These are phyloP conservation scores for Synergus laeviventris DNA, from an alignment of 2,888 invertebrate genomes.

Conservation along the genomic window DNA sequence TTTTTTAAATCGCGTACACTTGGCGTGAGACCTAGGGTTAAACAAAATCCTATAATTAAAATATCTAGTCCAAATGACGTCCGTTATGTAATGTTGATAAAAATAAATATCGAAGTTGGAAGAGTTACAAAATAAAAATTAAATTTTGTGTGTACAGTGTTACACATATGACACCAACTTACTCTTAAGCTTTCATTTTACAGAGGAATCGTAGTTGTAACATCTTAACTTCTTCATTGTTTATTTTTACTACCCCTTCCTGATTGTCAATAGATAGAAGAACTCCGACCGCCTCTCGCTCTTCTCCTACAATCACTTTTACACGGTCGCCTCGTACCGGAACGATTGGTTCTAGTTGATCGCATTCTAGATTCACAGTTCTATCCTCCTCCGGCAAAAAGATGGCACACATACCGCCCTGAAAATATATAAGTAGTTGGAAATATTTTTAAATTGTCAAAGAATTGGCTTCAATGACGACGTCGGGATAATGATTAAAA, in stretches of 20 bases:
- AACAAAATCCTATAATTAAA: too few species aligned
- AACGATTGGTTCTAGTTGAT: constrained; percentile 92
- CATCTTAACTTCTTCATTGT: constrained; percentile 82
- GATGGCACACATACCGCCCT: constrained; percentile 92
- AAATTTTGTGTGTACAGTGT: neutral
- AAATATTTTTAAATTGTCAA: too few species aligned
- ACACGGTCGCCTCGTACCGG: constrained; percentile 92
- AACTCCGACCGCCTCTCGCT: constrained; percentile 91
- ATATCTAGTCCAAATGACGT: too few species aligned
- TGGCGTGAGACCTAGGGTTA: too few species aligned
- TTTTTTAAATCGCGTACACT: too few species aligned
- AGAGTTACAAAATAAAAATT: neutral
- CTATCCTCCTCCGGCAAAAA: constrained; percentile 92
- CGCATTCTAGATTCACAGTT: constrained; percentile 89
- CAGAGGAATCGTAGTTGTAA: constrained; percentile 87
- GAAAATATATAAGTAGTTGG: constrained; percentile 51
- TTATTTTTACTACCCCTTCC: constrained; percentile 94
- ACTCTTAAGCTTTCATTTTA: constrained; percentile 79
- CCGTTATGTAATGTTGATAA: neutral
- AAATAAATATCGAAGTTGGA: neutral
- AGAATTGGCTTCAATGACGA: too few species aligned
- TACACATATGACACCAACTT: neutral
- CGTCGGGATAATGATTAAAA: too few species aligned
- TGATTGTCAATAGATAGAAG: constrained; percentile 93
- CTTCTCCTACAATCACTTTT: constrained; percentile 86